Evolutionary conservation across 2,888 invertebrate species (phyloP), one percentile per base, ranked within the genome.

Genomic region (Philopedon plagiatum): DNA sequence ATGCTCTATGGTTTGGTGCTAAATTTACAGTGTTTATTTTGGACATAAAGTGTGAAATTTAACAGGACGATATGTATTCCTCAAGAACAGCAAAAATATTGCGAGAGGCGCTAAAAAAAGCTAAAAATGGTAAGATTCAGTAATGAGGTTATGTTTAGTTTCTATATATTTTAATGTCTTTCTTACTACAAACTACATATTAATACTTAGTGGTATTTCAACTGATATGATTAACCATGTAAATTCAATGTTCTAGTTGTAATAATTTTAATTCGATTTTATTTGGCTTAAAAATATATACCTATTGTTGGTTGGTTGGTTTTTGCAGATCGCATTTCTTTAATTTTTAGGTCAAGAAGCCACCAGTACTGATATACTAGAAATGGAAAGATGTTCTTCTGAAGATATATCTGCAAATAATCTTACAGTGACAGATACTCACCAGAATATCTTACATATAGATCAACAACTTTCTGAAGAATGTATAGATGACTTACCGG

Each of bases 91-190:
- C 1, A n/a, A 51, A 32, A 32, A 54, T 54, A 15, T 15, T 54
- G 54, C 13, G 15, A 1, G 32, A 15, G 15, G 32, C 15, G 2
- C 15, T 5, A 29, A 32, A 54, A 54, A 2, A n/a, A 9, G 32
- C 54, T 5, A 8, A 54, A 26, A 54, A 29, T 13, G 23, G 51
- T 51, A 13, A 51, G 51, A 26, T 23, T 23, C 4, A 51, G 5
- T 51, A 51, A n/a, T 46, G 23, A 51, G 51, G 26, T 51, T 51
- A 51, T 51, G 51, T 51, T 51, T 26, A 11, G 51, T 51, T 51
- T 51, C 1, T 8, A 18, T 44, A 18, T 13, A 13, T 44, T 13
- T 44, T 39, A 39, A 2, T 44, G 26, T 26, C n/a, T n/a, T n/a
- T n/a, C n/a, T n/a, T 44, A 44, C 18, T 44, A 51, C 5, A n/a